Evolutionary conservation across 2,797 vertebrate genomes (phyloP).

Genomic region (Balearica regulorum): DNA sequence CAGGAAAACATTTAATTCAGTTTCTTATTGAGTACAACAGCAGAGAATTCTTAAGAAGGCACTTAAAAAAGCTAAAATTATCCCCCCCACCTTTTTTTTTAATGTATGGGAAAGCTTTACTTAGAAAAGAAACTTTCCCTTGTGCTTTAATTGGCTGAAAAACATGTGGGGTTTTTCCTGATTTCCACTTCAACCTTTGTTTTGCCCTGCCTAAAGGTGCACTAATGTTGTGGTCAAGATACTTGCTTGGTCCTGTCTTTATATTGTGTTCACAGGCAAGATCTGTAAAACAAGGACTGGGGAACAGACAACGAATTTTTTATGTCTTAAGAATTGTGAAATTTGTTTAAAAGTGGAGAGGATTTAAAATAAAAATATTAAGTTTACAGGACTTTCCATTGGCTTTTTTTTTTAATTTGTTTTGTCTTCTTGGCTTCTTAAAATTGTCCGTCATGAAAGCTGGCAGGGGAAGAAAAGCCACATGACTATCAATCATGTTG

Average conservation of each 20-base stretch:
- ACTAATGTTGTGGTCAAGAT: background rate
- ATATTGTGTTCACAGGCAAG: background rate
- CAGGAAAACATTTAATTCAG: background rate
- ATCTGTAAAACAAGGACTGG: background rate
- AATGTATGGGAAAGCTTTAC: background rate
- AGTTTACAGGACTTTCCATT: background rate
- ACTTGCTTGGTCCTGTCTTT: background rate
- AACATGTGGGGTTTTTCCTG: background rate
- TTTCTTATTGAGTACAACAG: background rate
- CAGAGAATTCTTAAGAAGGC: background rate
- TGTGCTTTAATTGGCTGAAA: background rate
- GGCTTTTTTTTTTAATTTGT: background rate
- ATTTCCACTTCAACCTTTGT: background rate
- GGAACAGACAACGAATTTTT: background rate
- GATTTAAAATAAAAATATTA: background rate
- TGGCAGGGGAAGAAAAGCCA: background rate
- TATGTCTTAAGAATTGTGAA: rapidly evolving
- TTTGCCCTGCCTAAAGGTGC: background rate
- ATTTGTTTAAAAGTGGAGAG: background rate
- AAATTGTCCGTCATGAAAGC: background rate
- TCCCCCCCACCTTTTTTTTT: background rate
- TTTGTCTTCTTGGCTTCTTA: background rate
- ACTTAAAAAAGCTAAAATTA: background rate
- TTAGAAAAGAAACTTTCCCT: background rate
- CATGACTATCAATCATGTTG: rapidly evolving